Evolutionary conservation across 2,113 vertebrate genomes (phyloP).

Genomic region (Toxostoma redivivum): DNA sequence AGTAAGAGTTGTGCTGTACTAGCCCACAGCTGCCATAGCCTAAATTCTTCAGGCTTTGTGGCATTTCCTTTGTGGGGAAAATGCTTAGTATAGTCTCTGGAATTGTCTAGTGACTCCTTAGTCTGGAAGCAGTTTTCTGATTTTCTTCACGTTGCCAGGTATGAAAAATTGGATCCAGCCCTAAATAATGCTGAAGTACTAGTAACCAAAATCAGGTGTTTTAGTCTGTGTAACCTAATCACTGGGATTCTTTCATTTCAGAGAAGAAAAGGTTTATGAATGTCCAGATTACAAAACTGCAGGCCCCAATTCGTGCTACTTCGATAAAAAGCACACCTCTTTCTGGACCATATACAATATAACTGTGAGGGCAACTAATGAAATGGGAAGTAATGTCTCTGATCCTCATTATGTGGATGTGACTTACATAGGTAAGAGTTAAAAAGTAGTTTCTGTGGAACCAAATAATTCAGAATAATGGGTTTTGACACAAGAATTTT

Average conservation of each 20-base stretch:
- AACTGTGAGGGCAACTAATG: slow-evolving; percentile 85
- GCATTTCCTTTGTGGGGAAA: not conserved
- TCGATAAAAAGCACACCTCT: slow-evolving; percentile 86
- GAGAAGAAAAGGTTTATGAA: slow-evolving; percentile 72
- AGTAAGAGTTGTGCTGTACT: not conserved
- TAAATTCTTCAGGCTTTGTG: not conserved
- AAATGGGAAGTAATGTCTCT: slow-evolving; percentile 79
- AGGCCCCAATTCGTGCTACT: slow-evolving; percentile 91
- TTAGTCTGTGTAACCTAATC: not conserved
- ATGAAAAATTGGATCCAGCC: not conserved
- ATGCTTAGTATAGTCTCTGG: not conserved
- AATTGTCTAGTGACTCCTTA: not conserved
- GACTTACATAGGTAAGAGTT: slow-evolving; percentile 81
- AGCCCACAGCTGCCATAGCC: not conserved
- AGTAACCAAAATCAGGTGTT: not conserved
- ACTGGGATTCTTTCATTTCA: slow-evolving; percentile 65
- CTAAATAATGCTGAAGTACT: not conserved
- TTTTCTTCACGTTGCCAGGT: not conserved
- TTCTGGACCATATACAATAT: slow-evolving; percentile 91
- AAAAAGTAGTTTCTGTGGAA: not conserved
- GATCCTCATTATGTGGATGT: slow-evolving; percentile 84
- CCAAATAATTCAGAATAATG: not conserved
- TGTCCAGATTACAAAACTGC: slow-evolving; percentile 89
- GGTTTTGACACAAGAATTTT: not conserved
- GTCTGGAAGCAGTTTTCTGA: not conserved